These are phyloP conservation scores for Oryzaephilus surinamensis DNA, from an alignment of 1,140 invertebrate genomes.

Conservation along the genomic window DNA sequence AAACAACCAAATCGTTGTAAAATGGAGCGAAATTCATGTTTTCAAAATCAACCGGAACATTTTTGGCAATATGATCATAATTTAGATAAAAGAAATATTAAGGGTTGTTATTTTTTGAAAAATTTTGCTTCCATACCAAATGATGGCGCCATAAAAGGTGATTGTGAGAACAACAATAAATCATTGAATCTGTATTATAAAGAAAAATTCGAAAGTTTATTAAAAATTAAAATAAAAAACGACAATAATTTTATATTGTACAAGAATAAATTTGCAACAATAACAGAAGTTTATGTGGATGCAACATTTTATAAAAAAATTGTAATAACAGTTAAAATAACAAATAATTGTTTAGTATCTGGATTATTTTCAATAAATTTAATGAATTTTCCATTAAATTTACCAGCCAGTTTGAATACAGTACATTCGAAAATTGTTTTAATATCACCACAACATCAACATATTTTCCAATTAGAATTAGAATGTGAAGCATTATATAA, in stretches of 20 bases:
- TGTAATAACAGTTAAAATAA: constrained; percentile 34
- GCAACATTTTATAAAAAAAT: constrained; percentile 33
- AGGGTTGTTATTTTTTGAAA: constrained; percentile 41
- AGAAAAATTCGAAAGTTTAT: too few species aligned
- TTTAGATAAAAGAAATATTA: constrained; percentile 30
- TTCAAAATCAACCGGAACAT: constrained; percentile 40
- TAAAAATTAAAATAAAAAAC: too few species aligned
- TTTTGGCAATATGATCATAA: constrained; percentile 39
- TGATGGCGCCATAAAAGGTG: constrained; percentile 25
- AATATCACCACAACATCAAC: constrained; percentile 36
- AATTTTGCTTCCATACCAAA: constrained; percentile 37
- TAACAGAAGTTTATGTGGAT: constrained; percentile 38
- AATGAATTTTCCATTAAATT: constrained; percentile 35
- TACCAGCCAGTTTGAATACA: constrained; percentile 35
- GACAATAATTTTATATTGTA: too few species aligned
- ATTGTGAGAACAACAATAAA: constrained; percentile 18
- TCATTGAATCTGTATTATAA: constrained; percentile 23
- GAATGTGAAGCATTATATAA: constrained; percentile 25
- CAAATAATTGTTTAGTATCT: constrained; percentile 35
- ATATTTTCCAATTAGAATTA: constrained; percentile 34
- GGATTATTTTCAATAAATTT: constrained; percentile 34
- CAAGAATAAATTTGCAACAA: constrained; percentile 31
- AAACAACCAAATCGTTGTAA: constrained; percentile 38
- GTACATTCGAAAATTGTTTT: constrained; percentile 29
- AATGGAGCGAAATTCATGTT: constrained; percentile 35